Evolutionary conservation across 2,888 invertebrate species (phyloP).

Genomic region (Leucophenga montana): DNA sequence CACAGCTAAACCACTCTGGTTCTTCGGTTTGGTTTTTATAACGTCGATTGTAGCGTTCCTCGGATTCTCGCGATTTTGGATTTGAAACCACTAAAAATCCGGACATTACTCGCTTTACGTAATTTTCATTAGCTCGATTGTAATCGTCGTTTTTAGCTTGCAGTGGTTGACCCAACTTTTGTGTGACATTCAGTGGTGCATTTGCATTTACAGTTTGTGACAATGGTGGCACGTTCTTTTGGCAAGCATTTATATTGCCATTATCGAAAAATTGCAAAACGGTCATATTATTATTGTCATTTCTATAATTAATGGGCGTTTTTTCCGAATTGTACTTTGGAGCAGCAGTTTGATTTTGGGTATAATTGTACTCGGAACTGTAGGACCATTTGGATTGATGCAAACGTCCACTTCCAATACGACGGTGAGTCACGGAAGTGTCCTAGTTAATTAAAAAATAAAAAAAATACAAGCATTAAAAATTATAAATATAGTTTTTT

Average conservation of each 20-base stretch:
- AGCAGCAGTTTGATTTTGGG: constrained; percentile 37
- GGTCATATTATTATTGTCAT: constrained; percentile 43
- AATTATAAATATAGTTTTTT: constrained; percentile 20
- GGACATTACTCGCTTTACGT: constrained; percentile 67
- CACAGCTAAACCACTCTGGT: constrained; percentile 72
- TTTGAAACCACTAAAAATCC: constrained; percentile 68
- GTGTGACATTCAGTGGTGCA: too few relatives aligned
- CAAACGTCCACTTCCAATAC: constrained; percentile 70
- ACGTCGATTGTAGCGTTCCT: constrained; percentile 63
- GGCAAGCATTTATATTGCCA: constrained; percentile 46
- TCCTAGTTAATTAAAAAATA: constrained; percentile 48
- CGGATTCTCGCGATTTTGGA: constrained; percentile 61
- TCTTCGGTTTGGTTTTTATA: constrained; percentile 68
- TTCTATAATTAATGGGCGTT: constrained; percentile 38
- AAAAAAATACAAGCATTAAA: constrained; percentile 22
- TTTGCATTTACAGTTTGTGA: too few relatives aligned
- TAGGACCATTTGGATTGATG: constrained; percentile 64
- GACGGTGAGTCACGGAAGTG: constrained; percentile 65
- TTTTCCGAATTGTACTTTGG: constrained; percentile 33
- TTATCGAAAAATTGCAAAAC: constrained; percentile 56
- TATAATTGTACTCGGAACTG: constrained; percentile 43
- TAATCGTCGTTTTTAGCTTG: not conserved
- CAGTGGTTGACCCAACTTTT: too few relatives aligned
- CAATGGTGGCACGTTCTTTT: constrained; percentile 22
- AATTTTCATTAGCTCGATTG: constrained; percentile 56